These are phyloP conservation scores for Trachemys scripta DNA, from an alignment of 2,113 vertebrate species.

Conservation along the genomic window DNA sequence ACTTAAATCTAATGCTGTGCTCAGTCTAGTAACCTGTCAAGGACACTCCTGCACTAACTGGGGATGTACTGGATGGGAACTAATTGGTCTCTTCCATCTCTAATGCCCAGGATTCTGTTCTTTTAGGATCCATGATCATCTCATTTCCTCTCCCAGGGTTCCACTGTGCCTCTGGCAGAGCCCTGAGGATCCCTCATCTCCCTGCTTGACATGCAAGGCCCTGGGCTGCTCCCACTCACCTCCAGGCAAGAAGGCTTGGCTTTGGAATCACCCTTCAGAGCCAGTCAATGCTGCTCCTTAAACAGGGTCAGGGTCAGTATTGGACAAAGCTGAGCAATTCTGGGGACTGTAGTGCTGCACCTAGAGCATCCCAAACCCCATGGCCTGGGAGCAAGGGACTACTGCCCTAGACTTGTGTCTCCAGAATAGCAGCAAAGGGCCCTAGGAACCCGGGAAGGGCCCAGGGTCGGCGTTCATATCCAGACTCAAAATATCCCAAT, in stretches of 20 bases:
- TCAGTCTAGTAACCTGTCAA: background rate
- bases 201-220: background rate
- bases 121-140: background rate
- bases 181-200: background rate
- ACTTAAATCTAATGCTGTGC: too few species aligned
- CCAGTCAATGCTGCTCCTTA: background rate
- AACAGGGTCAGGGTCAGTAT: background rate
- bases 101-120: background rate
- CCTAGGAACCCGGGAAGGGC: background rate
- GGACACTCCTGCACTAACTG: background rate
- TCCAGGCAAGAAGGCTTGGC: background rate
- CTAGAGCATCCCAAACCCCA: background rate
- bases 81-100: background rate
- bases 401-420: background rate
- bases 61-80: background rate
- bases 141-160: background rate
- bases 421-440: background rate
- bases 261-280: background rate
- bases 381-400: background rate
- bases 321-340: background rate
- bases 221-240: background rate
- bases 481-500: background rate
- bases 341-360: background rate
- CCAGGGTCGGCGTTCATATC: background rate
- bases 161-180: background rate